These are phyloP conservation scores for Leptinotarsa peninsularis DNA, from an alignment of 2,888 invertebrate genomes.

Conservation along the genomic window DNA sequence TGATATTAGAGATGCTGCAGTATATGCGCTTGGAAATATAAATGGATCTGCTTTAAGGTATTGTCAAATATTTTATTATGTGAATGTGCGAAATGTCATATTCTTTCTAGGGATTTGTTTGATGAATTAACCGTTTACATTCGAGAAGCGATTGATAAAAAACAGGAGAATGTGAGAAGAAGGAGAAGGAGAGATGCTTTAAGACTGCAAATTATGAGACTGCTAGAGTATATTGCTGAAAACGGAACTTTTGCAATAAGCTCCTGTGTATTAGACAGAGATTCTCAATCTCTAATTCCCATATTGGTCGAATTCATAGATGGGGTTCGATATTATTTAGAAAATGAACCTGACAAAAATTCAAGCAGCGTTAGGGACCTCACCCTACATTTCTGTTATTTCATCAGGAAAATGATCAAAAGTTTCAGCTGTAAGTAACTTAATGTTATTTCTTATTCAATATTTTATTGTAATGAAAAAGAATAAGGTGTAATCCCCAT, in stretches of 20 bases:
- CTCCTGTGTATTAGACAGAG: conserved; percentile 84
- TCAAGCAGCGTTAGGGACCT: conserved; percentile 88
- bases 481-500: no score
- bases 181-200: conserved; percentile 91
- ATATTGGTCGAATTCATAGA: conserved; percentile 95
- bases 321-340: conserved; percentile 90
- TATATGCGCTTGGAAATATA: conserved; percentile 93
- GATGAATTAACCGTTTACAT: conserved; percentile 93
- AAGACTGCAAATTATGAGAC: conserved; percentile 89
- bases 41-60: conserved; percentile 96
- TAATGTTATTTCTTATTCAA: background rate
- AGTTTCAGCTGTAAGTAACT: conserved; percentile 87
- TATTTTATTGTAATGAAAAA: background rate
- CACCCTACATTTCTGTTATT: conserved; percentile 92
- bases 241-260: conserved; percentile 90
- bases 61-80: conserved; percentile 46
- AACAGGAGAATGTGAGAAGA: conserved; percentile 96
- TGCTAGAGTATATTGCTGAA: conserved; percentile 92
- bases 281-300: conserved; percentile 80
- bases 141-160: conserved; percentile 95
- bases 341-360: conserved; percentile 94
- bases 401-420: conserved; percentile 92
- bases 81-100: conserved; percentile 14
- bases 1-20: conserved; percentile 94
- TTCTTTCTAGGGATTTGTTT: conserved; percentile 84